Percentiles rank a stretch among this genome's conserved stretches.
Evolutionary conservation across 2,113 vertebrate genomes (phyloP).

Genomic region (Bufo gargarizans): DNA sequence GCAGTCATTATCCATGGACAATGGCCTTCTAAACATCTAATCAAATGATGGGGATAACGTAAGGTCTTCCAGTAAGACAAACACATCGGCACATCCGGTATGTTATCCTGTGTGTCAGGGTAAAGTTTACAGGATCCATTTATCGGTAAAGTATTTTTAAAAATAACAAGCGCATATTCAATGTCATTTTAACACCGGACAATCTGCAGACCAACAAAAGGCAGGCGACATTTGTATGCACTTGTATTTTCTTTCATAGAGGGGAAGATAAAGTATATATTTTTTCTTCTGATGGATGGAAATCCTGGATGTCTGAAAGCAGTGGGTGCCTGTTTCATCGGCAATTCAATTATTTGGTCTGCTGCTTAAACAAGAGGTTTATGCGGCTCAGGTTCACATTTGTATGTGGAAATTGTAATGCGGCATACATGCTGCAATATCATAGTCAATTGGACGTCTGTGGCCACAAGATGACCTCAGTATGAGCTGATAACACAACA

Average conservation of each 20-base stretch:
- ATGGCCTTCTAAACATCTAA: background rate
- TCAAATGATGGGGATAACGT: background rate
- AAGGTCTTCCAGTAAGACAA: conserved; percentile 32
- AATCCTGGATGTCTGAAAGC: background rate
- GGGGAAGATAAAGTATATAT: background rate
- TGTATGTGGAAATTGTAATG: background rate
- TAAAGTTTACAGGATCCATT: background rate
- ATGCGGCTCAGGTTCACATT: background rate
- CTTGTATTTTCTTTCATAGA: conserved; percentile 8
- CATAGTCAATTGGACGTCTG: background rate
- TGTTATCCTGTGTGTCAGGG: background rate
- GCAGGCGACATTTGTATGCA: background rate
- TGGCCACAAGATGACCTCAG: background rate
- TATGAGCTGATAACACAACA: background rate
- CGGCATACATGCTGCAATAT: background rate
- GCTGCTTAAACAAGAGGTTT: conserved; percentile 1
- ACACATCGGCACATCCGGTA: background rate
- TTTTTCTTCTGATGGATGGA: background rate
- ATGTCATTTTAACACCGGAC: conserved; percentile 8
- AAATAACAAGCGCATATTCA: conserved; percentile 18
- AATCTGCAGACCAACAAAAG: conserved; percentile 1
- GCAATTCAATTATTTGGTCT: conserved; percentile 21
- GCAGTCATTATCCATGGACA: background rate
- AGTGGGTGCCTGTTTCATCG: background rate
- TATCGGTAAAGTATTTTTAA: background rate